Percentiles rank a stretch among this genome's conserved stretches.
Evolutionary conservation across 2,113 vertebrate genomes (phyloP).

Genomic region (Dolichotis patagonum): DNA sequence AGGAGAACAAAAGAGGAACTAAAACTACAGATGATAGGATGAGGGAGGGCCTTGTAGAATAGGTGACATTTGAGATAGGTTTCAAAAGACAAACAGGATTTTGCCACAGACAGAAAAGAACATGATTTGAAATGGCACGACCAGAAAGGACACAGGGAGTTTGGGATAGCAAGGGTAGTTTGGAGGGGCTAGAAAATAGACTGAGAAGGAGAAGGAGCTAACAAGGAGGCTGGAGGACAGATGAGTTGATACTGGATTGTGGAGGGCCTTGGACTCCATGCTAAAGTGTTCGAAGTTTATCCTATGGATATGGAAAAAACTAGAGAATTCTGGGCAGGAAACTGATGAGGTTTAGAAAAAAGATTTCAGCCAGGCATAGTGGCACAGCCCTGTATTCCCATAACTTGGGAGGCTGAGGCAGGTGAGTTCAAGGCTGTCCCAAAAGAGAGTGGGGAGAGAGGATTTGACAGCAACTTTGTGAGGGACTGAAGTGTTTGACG

Average conservation of each 20-base stretch:
- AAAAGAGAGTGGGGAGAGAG: neutral
- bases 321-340: conserved; percentile 16
- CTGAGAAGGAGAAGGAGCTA: neutral
- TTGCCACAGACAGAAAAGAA: neutral
- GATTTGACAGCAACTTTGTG: neutral
- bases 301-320: neutral
- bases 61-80: neutral
- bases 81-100: neutral
- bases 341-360: neutral
- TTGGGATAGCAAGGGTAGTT: neutral
- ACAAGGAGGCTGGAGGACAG: neutral
- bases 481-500: neutral
- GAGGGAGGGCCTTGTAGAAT: neutral
- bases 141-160: neutral
- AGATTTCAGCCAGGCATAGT: neutral
- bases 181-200: neutral
- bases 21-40: neutral
- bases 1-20: neutral
- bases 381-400: neutral
- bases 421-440: neutral
- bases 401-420: neutral
- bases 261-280: neutral
- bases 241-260: neutral
- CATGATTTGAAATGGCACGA: neutral
- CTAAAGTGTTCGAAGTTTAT: neutral